A percentile compares a stretch with the other conserved stretches of the same genome.
These are phyloP conservation scores for Drosophila mayaguana DNA, from an alignment of 2,888 invertebrate species.

Conservation along the genomic window DNA sequence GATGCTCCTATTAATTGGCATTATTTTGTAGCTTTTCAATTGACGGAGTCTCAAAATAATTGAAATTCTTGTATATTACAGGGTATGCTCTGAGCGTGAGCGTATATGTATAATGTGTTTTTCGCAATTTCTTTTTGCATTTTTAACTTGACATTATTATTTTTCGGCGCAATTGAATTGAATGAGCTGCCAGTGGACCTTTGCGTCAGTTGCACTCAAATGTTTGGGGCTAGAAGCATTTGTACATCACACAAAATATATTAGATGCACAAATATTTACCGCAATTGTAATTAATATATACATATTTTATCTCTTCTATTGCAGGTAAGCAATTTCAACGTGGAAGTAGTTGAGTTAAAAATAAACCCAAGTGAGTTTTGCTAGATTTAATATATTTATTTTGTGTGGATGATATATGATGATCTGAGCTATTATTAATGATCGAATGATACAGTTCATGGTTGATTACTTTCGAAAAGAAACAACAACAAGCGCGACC, in stretches of 20 bases:
- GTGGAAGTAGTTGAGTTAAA: slow-evolving; percentile 2
- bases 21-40: background rate
- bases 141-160: slow-evolving; percentile 17
- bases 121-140: slow-evolving; percentile 13
- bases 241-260: background rate
- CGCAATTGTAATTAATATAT: slow-evolving; percentile 21
- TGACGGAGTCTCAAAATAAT: background rate
- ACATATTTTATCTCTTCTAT: slow-evolving; percentile 14
- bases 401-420: slow-evolving; percentile 22
- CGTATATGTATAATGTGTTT: background rate
- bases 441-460: slow-evolving; percentile 57
- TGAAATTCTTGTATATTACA: background rate
- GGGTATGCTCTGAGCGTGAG: background rate
- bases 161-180: slow-evolving; percentile 46
- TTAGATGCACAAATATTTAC: background rate
- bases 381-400: background rate
- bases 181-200: slow-evolving; percentile 47
- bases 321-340: slow-evolving; percentile 45
- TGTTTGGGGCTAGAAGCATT: slow-evolving; percentile 45
- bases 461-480: slow-evolving; percentile 74
- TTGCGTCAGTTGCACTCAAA: slow-evolving; percentile 48
- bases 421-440: slow-evolving; percentile 47
- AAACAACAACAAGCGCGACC: slow-evolving; percentile 4
- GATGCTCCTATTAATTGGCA: too few species aligned
- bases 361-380: slow-evolving; percentile 35